Conservation (phyloP, 2,888 invertebrate genomes). For the Epinotia nisella region DNA sequence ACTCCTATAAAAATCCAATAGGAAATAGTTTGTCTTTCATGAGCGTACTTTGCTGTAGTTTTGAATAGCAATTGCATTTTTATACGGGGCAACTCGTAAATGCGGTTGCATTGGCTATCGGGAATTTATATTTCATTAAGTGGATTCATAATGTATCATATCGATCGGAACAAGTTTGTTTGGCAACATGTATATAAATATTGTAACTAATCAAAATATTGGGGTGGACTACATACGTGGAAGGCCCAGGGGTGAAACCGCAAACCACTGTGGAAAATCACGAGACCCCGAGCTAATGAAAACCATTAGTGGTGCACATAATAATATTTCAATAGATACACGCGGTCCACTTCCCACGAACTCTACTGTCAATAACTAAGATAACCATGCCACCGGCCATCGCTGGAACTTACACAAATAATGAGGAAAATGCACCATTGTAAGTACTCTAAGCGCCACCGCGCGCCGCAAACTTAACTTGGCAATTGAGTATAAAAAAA, state of each 20-base stretch:
- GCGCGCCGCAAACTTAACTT: conserved; percentile 47
- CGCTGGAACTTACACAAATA: conserved; percentile 47
- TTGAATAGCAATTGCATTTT: conserved; percentile 44
- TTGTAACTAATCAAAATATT: conserved; percentile 31
- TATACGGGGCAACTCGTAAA: conserved; percentile 34
- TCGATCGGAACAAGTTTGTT: conserved; percentile 12
- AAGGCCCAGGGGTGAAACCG: conserved; percentile 37
- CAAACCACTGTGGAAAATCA: conserved; percentile 55
- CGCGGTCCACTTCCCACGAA: conserved; percentile 70
- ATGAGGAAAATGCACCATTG: conserved; percentile 34
- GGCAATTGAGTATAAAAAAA: conserved; percentile 46
- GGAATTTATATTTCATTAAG: conserved; percentile 39
- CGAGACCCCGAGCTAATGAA: conserved; percentile 66
- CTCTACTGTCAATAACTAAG: conserved; percentile 63
- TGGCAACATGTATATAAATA: conserved; percentile 20
- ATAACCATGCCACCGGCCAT: conserved; percentile 52
- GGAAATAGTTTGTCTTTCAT: conserved; percentile 46
- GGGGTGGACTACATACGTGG: conserved; percentile 32
- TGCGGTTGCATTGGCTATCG: conserved; percentile 37
- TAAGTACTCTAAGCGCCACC: conserved; percentile 43
- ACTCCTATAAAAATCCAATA: conserved; percentile 50
- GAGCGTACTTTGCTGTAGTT: conserved; percentile 46
- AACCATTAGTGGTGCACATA: conserved; percentile 67
- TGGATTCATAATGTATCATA: conserved; percentile 27
- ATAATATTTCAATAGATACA: conserved; percentile 68